Conservation (phyloP, 2,888 invertebrate species). For the Rutpela maculata region DNA sequence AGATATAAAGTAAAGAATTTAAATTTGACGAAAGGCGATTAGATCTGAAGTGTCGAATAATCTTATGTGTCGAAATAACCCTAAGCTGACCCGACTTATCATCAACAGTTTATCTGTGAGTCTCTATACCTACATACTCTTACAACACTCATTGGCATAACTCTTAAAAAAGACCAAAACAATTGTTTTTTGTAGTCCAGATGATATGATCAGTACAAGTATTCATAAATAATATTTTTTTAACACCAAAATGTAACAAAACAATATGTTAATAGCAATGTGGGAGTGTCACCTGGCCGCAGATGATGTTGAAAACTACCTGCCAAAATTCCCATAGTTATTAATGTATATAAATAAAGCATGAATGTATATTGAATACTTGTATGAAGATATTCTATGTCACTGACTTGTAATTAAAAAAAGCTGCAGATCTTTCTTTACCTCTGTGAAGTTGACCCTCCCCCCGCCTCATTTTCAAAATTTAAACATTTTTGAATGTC, state of each 20-base stretch:
- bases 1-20: slow-evolving; percentile 28
- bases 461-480: too few species aligned
- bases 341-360: not conserved
- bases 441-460: too few species aligned
- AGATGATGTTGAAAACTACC: too few species aligned
- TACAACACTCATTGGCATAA: slow-evolving; percentile 36
- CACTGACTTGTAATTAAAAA: too few species aligned
- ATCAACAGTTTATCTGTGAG: slow-evolving; percentile 41
- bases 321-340: not conserved
- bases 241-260: slow-evolving; percentile 11
- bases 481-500: too few species aligned
- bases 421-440: too few species aligned
- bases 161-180: slow-evolving; percentile 16
- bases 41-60: slow-evolving; percentile 39
- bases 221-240: slow-evolving; percentile 13
- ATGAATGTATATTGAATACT: too few species aligned
- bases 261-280: not conserved
- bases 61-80: slow-evolving; percentile 39
- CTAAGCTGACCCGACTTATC: slow-evolving; percentile 45
- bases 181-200: not conserved
- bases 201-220: not conserved
- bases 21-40: slow-evolving; percentile 40
- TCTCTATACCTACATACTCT: slow-evolving; percentile 38
- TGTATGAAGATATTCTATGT: too few species aligned
- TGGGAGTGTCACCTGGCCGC: not conserved